Conservation (phyloP, 2,113 vertebrate species). For the Oreotrochilus melanogaster region DNA sequence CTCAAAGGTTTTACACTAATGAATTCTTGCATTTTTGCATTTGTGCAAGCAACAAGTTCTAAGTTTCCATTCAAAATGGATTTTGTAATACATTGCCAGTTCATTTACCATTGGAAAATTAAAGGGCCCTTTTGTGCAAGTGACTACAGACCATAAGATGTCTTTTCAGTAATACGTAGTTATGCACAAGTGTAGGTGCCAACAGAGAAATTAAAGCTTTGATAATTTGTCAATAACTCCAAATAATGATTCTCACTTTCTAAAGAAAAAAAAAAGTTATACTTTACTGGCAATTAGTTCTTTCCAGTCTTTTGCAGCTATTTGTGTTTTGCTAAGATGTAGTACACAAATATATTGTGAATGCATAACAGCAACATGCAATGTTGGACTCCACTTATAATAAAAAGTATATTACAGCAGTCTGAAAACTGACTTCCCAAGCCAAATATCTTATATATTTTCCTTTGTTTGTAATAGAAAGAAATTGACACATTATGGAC, state of each 20-base stretch:
- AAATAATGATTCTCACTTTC: slow-evolving; percentile 3
- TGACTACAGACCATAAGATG: not conserved
- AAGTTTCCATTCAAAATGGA: not conserved
- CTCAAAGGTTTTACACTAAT: not conserved
- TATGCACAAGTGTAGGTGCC: not conserved
- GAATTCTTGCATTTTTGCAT: not conserved
- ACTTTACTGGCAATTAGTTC: not conserved
- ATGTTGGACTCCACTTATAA: not conserved
- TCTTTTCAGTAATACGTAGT: not conserved
- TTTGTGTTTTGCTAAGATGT: not conserved
- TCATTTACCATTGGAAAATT: not conserved
- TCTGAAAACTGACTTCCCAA: slow-evolving; percentile 43
- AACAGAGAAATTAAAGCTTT: slow-evolving; percentile 26
- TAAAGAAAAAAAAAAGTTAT: not conserved
- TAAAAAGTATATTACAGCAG: slow-evolving; percentile 10
- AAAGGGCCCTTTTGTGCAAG: not conserved
- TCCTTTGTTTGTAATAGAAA: slow-evolving; percentile 3
- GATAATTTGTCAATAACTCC: slow-evolving; percentile 7
- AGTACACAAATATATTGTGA: not conserved
- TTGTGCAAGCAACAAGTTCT: not conserved
- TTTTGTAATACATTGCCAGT: not conserved
- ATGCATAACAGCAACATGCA: not conserved
- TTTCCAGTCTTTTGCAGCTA: not conserved
- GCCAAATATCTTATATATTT: not conserved
- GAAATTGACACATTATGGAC: not conserved